Evolutionary conservation across 2,797 vertebrate genomes (phyloP).

Genomic region (Arnoldichthys spilopterus): DNA sequence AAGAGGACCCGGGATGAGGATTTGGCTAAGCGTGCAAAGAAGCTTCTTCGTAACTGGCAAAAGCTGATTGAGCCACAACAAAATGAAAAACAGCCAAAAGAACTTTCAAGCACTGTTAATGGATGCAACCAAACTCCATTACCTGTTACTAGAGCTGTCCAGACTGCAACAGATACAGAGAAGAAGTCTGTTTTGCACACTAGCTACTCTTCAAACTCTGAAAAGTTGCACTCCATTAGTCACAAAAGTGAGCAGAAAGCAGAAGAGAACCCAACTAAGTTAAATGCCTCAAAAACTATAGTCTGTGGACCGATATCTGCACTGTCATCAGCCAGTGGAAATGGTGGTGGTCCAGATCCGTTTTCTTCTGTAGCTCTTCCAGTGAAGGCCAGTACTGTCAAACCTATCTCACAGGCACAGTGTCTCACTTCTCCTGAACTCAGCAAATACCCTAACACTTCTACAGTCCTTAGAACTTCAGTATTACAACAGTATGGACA

Average conservation of each 20-base stretch:
- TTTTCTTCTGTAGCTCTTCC: constrained; percentile 63
- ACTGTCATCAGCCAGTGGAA: constrained; percentile 81
- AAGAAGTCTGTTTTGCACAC: constrained; percentile 83
- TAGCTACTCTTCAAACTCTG: constrained; percentile 75
- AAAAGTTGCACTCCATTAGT: constrained; percentile 80
- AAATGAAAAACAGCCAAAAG: constrained; percentile 77
- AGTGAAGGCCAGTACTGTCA: constrained; percentile 86
- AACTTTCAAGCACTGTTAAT: constrained; percentile 77
- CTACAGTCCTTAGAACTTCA: constrained; percentile 80
- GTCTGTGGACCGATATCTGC: constrained; percentile 82
- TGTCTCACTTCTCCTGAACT: constrained; percentile 80
- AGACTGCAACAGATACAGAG: constrained; percentile 46
- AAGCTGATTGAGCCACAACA: constrained; percentile 88
- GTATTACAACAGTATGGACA: constrained; percentile 84
- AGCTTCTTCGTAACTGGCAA: constrained; percentile 91
- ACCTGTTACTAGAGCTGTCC: constrained; percentile 61
- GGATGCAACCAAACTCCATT: constrained; percentile 74
- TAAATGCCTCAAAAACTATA: constrained; percentile 78
- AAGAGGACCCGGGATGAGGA: constrained; percentile 94
- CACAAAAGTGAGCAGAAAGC: constrained; percentile 81
- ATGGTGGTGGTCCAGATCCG: constrained; percentile 78
- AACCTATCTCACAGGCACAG: constrained; percentile 71
- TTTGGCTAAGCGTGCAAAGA: constrained; percentile 92
- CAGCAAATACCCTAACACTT: constrained; percentile 80
- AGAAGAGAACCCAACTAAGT: constrained; percentile 72